These are phyloP conservation scores for Cyclophora punctaria DNA, from an alignment of 2,888 invertebrate genomes.

Conservation along the genomic window DNA sequence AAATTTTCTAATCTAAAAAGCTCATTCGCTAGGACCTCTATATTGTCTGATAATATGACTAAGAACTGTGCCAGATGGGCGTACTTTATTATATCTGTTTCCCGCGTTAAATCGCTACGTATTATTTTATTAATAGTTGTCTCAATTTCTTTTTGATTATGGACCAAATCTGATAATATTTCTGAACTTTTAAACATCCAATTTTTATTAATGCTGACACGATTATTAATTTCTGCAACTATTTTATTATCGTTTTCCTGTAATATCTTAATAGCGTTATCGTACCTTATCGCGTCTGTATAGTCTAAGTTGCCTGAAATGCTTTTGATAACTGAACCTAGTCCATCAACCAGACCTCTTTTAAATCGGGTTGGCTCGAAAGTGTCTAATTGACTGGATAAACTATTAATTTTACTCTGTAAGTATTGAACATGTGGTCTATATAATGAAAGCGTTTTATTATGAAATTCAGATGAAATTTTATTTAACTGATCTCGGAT, in stretches of 20 bases:
- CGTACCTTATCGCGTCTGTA: constrained; percentile 17
- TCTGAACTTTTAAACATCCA: constrained; percentile 9
- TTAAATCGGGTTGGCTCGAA: constrained; percentile 1
- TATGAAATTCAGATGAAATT: neutral
- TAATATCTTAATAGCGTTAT: constrained; percentile 16
- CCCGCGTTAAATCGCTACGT: neutral
- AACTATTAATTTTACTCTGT: neutral
- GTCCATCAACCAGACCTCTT: constrained; percentile 9
- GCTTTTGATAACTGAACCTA: constrained; percentile 9
- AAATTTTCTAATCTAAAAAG: constrained; percentile 1
- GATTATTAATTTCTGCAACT: constrained; percentile 15
- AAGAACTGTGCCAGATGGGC: constrained; percentile 7
- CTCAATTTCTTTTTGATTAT: constrained; percentile 13
- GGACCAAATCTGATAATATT: constrained; percentile 4
- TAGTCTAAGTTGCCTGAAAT: constrained; percentile 9
- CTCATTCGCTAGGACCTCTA: neutral
- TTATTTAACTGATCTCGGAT: neutral
- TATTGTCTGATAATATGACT: neutral
- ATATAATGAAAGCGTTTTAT: neutral
- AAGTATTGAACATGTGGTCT: neutral
- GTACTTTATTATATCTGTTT: constrained; percentile 3
- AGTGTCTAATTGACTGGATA: neutral
- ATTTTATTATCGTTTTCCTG: constrained; percentile 15
- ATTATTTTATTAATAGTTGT: constrained; percentile 5
- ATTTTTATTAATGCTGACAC: constrained; percentile 18